phyloP scores from a whole-genome alignment of 2,113 vertebrate genomes.

The Etia nguti region DNA sequence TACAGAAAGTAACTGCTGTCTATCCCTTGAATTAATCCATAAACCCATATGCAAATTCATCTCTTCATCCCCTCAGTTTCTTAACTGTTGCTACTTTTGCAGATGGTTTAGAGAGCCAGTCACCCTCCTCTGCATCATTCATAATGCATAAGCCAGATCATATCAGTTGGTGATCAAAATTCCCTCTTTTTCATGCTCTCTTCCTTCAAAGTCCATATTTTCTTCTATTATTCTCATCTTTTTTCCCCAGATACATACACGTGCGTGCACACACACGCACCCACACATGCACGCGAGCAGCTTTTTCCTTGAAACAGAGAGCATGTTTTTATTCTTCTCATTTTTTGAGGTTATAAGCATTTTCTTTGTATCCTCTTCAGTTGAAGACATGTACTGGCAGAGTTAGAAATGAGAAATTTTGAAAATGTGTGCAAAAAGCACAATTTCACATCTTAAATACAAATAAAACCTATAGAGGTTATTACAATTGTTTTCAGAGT shows the following conservation, averaged over 20 bases:
- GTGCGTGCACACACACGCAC: not conserved
- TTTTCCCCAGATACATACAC: not conserved
- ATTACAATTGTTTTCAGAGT: not conserved
- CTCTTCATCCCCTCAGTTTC: conserved; percentile 14
- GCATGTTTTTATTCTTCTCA: not conserved
- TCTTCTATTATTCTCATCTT: not conserved
- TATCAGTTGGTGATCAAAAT: conserved; percentile 33
- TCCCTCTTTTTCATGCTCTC: not conserved
- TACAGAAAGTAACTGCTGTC: conserved; percentile 45
- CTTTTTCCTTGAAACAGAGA: not conserved
- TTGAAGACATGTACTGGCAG: not conserved
- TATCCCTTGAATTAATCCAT: conserved; percentile 49
- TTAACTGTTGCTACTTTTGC: conserved; percentile 12
- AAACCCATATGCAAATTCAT: conserved; percentile 32
- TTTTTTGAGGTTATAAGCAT: conserved; percentile 28
- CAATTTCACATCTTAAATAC: not conserved
- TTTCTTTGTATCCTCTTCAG: conserved; percentile 1
- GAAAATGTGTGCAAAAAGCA: not conserved
- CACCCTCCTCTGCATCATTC: conserved; percentile 18
- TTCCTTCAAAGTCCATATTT: conserved; percentile 18
- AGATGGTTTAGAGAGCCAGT: conserved; percentile 1
- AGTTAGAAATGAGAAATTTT: not conserved
- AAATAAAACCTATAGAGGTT: not conserved
- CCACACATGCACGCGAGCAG: not conserved
- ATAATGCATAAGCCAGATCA: conserved; percentile 41